These are phyloP conservation scores for Archips crataeganus DNA, from an alignment of 2,888 invertebrate genomes.

Conservation along the genomic window DNA sequence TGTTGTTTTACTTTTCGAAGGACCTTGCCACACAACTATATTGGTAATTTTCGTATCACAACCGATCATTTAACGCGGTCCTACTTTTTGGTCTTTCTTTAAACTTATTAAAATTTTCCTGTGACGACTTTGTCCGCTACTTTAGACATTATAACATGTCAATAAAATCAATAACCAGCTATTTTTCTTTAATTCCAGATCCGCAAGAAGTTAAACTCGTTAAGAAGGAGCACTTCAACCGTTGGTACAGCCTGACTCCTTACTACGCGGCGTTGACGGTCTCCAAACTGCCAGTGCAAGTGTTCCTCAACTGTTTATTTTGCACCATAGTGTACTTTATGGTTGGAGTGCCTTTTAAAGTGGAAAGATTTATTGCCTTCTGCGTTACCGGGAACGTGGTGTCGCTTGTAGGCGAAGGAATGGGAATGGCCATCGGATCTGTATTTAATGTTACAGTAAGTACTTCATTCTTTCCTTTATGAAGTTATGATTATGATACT, in stretches of 20 bases:
- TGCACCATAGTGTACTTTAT: constrained; percentile 87
- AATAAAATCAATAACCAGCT: constrained; percentile 1
- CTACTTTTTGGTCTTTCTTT: too few species aligned
- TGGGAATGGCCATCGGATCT: constrained; percentile 92
- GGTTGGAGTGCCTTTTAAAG: constrained; percentile 89
- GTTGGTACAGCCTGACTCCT: constrained; percentile 88
- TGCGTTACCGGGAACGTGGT: constrained; percentile 88
- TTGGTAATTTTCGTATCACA: too few species aligned
- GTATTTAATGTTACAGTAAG: constrained; percentile 88
- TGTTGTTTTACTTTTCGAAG: too few species aligned
- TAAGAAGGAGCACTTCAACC: constrained; percentile 89
- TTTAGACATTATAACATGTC: background rate
- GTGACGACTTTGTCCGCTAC: background rate
- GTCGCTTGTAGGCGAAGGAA: constrained; percentile 91
- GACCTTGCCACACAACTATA: too few species aligned
- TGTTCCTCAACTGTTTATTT: constrained; percentile 86
- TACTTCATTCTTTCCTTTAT: constrained; percentile 35
- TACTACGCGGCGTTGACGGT: constrained; percentile 88
- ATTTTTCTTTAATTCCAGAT: constrained; percentile 73
- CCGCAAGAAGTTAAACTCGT: constrained; percentile 89
- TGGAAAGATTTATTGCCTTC: constrained; percentile 88
- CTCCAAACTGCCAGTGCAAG: constrained; percentile 87
- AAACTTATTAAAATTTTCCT: too few species aligned
- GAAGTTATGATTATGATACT: too few species aligned
- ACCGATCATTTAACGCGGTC: too few species aligned